phyloP scores from a whole-genome alignment of 2,797 vertebrate genomes.

The Labeo calbasu region DNA sequence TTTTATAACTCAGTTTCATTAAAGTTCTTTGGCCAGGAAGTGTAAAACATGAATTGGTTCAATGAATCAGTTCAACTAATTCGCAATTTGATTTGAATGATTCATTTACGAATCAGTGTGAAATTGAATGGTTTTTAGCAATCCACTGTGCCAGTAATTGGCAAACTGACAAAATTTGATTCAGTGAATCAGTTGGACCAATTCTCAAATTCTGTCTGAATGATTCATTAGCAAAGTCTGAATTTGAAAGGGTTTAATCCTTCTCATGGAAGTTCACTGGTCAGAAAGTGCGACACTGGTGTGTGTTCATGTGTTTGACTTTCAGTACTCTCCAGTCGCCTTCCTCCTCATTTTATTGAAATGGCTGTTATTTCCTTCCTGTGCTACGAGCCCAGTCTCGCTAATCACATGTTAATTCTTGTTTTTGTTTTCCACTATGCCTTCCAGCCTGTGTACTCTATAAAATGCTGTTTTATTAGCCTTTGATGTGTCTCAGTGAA shows the following conservation, averaged over 20 bases:
- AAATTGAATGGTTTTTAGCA: neutral
- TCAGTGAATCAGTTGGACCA: neutral
- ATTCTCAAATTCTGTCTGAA: neutral
- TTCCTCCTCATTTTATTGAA: neutral
- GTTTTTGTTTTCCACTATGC: conserved; percentile 8
- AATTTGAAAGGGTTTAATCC: neutral
- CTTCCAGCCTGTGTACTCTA: conserved; percentile 8
- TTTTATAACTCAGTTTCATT: neutral
- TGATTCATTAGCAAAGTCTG: neutral
- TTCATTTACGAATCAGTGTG: neutral
- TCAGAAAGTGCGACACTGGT: neutral
- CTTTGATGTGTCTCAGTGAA: neutral
- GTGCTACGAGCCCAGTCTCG: neutral
- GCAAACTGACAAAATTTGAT: neutral
- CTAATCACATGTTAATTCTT: conserved; percentile 14
- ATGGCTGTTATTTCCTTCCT: conserved; percentile 1
- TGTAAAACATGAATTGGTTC: neutral
- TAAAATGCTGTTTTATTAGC: conserved; percentile 6
- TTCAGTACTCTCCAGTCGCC: neutral
- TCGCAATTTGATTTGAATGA: neutral
- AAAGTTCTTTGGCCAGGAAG: neutral
- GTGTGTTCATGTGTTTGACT: neutral
- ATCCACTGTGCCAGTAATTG: neutral
- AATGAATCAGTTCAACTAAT: neutral
- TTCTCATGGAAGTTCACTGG: neutral